Conservation (phyloP, 1,140 invertebrate species). For the Heliconius hermathena region DNA sequence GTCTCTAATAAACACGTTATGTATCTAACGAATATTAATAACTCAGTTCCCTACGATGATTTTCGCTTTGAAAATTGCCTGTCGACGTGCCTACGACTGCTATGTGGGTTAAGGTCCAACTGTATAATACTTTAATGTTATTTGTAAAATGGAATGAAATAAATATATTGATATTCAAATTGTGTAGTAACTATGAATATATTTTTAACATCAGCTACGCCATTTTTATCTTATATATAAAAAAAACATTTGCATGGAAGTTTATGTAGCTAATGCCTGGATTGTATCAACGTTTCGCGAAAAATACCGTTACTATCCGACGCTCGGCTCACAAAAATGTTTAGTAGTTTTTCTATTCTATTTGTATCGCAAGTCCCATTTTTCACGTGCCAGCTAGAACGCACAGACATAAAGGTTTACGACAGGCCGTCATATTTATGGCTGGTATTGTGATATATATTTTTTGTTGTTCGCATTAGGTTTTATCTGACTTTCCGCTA, state of each 20-base stretch:
- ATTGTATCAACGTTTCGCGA: slow-evolving; percentile 42
- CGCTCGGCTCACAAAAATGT: slow-evolving; percentile 55
- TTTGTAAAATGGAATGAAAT: not conserved
- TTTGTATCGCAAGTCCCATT: slow-evolving; percentile 72
- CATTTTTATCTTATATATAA: not conserved
- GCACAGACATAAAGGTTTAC: slow-evolving; percentile 80
- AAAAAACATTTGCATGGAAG: slow-evolving; percentile 28
- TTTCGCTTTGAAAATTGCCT: slow-evolving; percentile 60
- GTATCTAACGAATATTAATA: slow-evolving; percentile 74
- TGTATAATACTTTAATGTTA: not conserved
- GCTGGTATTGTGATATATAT: slow-evolving; percentile 79
- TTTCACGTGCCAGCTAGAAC: slow-evolving; percentile 77
- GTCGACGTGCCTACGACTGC: slow-evolving; percentile 30
- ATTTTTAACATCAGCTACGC: not conserved
- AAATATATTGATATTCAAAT: slow-evolving; percentile 9
- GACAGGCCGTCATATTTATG: slow-evolving; percentile 80
- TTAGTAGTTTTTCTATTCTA: slow-evolving; percentile 69
- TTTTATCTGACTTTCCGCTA: slow-evolving; percentile 82
- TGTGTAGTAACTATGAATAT: not conserved
- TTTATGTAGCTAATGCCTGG: slow-evolving; percentile 23
- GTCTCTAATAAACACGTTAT: slow-evolving; percentile 73
- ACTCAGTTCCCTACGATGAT: slow-evolving; percentile 58
- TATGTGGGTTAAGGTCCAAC: slow-evolving; percentile 22
- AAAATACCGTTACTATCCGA: slow-evolving; percentile 49
- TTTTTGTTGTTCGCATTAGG: slow-evolving; percentile 81